phyloP scores from a whole-genome alignment of 2,888 invertebrate genomes.

The Apantesis nais region DNA sequence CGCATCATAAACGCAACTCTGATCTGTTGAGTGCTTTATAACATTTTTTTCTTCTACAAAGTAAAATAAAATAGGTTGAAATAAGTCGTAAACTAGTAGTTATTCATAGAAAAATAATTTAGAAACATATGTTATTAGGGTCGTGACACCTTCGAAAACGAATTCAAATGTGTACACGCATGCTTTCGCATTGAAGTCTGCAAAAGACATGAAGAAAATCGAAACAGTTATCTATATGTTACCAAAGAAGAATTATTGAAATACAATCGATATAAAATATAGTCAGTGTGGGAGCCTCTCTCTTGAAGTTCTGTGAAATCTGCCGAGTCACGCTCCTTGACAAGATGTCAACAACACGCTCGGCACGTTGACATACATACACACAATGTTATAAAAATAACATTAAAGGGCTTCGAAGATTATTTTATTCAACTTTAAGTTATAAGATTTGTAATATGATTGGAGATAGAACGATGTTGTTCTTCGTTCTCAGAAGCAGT shows the following conservation, averaged over 20 bases:
- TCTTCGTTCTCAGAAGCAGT: not conserved
- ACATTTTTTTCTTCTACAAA: not conserved
- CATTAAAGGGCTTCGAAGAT: not conserved
- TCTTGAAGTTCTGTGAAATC: not conserved
- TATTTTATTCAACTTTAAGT: not conserved
- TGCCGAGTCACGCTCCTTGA: conserved; percentile 13
- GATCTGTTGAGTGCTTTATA: no score
- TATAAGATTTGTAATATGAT: not conserved
- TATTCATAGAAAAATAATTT: not conserved
- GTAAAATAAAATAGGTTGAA: not conserved
- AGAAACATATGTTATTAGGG: not conserved
- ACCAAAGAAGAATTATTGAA: conserved; percentile 3
- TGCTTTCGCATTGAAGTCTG: not conserved
- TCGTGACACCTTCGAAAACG: not conserved
- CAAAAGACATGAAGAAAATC: not conserved
- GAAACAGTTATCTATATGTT: not conserved
- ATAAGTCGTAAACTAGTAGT: not conserved
- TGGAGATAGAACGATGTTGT: not conserved
- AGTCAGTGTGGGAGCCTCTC: conserved; percentile 4
- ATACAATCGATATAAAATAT: conserved; percentile 1
- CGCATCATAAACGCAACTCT: no score
- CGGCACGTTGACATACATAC: conserved; percentile 4
- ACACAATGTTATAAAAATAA: not conserved
- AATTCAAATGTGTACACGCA: not conserved
- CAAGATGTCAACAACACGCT: conserved; percentile 13